These are phyloP conservation scores for Oplegnathus fasciatus DNA, from an alignment of 2,113 vertebrate species.

Conservation along the genomic window DNA sequence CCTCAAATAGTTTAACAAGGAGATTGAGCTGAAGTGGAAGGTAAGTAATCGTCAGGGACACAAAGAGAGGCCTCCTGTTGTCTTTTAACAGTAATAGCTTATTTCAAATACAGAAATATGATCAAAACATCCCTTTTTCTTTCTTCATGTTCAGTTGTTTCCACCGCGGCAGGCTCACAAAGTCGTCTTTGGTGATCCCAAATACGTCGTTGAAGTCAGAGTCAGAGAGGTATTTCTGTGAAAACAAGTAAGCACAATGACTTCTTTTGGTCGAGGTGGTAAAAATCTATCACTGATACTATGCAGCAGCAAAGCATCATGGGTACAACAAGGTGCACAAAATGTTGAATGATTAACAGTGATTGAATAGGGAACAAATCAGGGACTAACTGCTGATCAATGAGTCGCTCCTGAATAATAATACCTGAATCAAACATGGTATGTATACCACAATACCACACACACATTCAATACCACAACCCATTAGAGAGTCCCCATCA, in stretches of 20 bases:
- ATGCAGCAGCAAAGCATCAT: conserved; percentile 16
- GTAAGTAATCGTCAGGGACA: not conserved
- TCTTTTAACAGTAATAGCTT: not conserved
- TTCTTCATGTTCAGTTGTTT: conserved; percentile 90
- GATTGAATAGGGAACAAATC: not conserved
- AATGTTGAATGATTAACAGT: not conserved
- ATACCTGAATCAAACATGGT: not conserved
- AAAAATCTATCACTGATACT: not conserved
- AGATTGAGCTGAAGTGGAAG: not conserved
- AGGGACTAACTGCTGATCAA: not conserved
- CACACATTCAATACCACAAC: too few relatives aligned
- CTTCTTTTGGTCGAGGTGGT: not conserved
- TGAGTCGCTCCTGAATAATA: not conserved
- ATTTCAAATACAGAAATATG: not conserved
- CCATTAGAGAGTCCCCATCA: too few relatives aligned
- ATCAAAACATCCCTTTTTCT: conserved; percentile 88
- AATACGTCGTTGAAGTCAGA: conserved; percentile 86
- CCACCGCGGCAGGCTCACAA: conserved; percentile 86
- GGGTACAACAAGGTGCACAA: not conserved
- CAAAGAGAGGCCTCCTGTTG: not conserved
- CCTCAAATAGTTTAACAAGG: not conserved
- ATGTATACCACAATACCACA: too few relatives aligned
- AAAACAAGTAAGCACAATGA: conserved; percentile 23
- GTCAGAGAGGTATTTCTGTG: conserved; percentile 90
- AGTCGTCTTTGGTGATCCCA: conserved; percentile 86